Evolutionary conservation across 2,888 invertebrate genomes (phyloP).

Genomic region (Hipparchia semele): DNA sequence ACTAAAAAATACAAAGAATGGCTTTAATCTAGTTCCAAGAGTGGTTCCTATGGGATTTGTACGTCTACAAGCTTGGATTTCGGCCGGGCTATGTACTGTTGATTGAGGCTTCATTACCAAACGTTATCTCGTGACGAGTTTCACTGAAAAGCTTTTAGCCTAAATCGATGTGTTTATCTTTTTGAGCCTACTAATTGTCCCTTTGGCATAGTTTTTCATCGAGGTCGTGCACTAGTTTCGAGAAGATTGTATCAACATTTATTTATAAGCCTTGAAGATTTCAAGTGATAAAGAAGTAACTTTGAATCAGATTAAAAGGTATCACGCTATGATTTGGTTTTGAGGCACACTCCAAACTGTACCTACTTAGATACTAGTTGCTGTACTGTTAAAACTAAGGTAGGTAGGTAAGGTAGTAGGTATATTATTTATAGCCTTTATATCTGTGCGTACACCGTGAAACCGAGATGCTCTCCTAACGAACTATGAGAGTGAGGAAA

Average conservation of each 20-base stretch:
- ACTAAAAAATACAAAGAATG: too few relatives aligned
- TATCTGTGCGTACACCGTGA: too few relatives aligned
- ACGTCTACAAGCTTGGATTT: background rate
- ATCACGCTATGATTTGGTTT: background rate
- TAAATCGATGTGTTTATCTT: slow-evolving; percentile 23
- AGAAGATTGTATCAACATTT: slow-evolving; percentile 8
- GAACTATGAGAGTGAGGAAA: too few relatives aligned
- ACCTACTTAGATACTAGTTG: background rate
- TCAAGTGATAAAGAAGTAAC: slow-evolving; percentile 7
- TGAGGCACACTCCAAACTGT: background rate
- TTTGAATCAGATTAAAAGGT: slow-evolving; percentile 7
- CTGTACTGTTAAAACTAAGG: background rate
- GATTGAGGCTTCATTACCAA: slow-evolving; percentile 7
- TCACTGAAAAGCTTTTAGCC: slow-evolving; percentile 22
- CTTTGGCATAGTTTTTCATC: slow-evolving; percentile 20
- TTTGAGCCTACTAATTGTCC: slow-evolving; percentile 15
- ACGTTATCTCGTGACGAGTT: slow-evolving; percentile 11
- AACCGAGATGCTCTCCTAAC: too few relatives aligned
- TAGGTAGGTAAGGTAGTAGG: too few relatives aligned
- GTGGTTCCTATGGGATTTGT: background rate
- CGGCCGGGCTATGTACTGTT: background rate
- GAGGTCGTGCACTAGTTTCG: slow-evolving; percentile 18
- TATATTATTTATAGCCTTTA: too few relatives aligned
- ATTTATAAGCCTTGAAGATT: slow-evolving; percentile 13
- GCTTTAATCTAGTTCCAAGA: too few relatives aligned